Evolutionary conservation across 2,888 invertebrate species (phyloP).

Genomic region (Nezara viridula): DNA sequence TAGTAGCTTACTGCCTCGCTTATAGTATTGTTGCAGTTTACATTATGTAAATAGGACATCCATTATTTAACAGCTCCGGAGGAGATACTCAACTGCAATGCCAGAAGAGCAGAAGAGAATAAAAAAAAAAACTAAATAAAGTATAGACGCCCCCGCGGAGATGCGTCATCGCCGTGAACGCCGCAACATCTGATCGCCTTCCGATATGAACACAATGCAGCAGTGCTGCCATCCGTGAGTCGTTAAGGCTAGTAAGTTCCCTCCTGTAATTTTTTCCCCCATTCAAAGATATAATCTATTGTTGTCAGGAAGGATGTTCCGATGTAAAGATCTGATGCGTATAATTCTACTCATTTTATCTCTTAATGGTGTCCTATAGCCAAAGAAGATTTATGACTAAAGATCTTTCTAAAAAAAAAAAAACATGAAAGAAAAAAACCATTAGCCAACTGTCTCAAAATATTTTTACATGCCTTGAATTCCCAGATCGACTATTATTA

Average conservation of each 20-base stretch:
- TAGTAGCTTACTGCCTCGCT: background rate
- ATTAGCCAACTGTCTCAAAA: background rate
- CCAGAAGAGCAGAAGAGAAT: background rate
- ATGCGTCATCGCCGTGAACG: slow-evolving; percentile 23
- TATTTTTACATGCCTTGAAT: background rate
- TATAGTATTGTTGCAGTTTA: slow-evolving; percentile 29
- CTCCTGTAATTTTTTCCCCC: background rate
- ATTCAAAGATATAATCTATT: slow-evolving; percentile 34
- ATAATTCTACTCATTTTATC: background rate
- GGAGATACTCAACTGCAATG: slow-evolving; percentile 16
- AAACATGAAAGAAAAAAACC: background rate
- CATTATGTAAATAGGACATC: slow-evolving; percentile 37
- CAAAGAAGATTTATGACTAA: background rate
- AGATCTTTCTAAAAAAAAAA: background rate
- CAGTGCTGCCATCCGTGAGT: slow-evolving; percentile 41
- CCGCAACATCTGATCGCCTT: slow-evolving; percentile 31
- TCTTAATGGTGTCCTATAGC: background rate
- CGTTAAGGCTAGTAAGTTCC: slow-evolving; percentile 5
- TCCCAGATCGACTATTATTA: too few relatives aligned
- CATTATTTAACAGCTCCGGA: slow-evolving; percentile 43
- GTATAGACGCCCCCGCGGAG: background rate
- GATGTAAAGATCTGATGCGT: slow-evolving; percentile 31
- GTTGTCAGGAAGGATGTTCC: slow-evolving; percentile 2
- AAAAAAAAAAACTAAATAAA: background rate
- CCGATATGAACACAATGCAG: slow-evolving; percentile 42